Base-by-base conservation (phyloP, 1,140 invertebrate species). In the Laupala kohalensis region DNA sequence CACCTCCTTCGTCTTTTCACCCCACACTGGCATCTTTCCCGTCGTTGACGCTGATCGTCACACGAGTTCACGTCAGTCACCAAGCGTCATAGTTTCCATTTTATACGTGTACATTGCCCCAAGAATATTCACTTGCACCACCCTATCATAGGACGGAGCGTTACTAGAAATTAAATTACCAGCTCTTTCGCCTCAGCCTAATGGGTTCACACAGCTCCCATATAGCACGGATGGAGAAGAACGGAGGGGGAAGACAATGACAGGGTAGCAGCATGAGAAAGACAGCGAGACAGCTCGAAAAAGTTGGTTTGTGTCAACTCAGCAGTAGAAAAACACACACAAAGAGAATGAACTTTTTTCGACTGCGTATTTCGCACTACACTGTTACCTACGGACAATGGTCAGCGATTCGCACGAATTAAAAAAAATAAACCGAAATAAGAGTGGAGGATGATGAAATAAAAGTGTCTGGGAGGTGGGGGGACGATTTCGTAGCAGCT, bases 121-220 rank as follows among this genome's bases (percentile, higher is more conserved):
- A n/a, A n/a, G n/a, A n/a, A n/a, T n/a, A n/a, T n/a, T n/a, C n/a
- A n/a, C n/a, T n/a, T n/a, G n/a, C n/a, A 4, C 37, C 66, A n/a
- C 25, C 25, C 66, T 28, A 28, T 28, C 67, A 25, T 5, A 28
- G 67, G 26, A 27, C 67, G 26, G n/a, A 23, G 26, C 67, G 67
- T 67, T 67, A 28, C 19, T 67, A 28, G 26, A 28, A 67, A 67
- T 67, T 67, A 67, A 67, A 67, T 67, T 67, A 67, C 67, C 26
- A 27, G 67, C 26, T 67, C 67, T 67, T 67, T 67, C 28, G 67
- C 28, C 67, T 28, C 66, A 4, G 9, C 28, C 28, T 67, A 67
- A 30, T 27, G 37, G 37, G 1, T 53, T 2, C 4, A 4, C 1
- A 1, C 1, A 53, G 37, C 37, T 19, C 37, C n/a, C n/a, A n/a